Evolutionary conservation across 2,113 vertebrate species (phyloP), one percentile per base, ranked within the genome.

Genomic region (Sinocyclocheilus rhinocerous): DNA sequence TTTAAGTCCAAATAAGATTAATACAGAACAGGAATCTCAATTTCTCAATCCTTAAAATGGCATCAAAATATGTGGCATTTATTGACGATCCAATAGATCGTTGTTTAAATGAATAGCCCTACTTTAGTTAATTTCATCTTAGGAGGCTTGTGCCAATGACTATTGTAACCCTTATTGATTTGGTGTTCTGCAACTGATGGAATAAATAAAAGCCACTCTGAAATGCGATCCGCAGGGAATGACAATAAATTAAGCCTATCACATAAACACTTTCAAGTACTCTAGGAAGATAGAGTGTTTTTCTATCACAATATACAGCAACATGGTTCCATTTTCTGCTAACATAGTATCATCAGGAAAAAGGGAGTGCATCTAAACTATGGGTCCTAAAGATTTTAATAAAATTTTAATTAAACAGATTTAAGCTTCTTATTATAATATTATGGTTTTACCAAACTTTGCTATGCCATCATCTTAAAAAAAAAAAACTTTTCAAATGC

Each of bases 61-160:
- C 36, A 63, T 57, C 50, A 52, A 81, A 87, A 78, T 78, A 73
- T 1, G 18, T 77, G 52, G 16, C 16, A n/a, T 39, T 83, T 73
- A 83, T 80, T 80, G 86, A 85, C 24, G 36, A 83, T 33, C 55
- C 75, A 36, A 79, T 87, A 84, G 63, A 48, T 70, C n/a, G 59
- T 11, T 18, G 4, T 72, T 87, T 45, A 69, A 67, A 86, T 55
- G 36, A 84, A 87, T 81, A 57, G 42, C 63, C n/a, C 72, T 59
- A 85, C 67, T 89, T 87, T 79, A 65, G 69, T 85, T 85, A 85
- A 87, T 76, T 83, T 36, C 52, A 1, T 63, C 42, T 50, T n/a
- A 29, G 50, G 79, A 85, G 75, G 12, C 78, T 84, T 33, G 79
- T 33, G 65, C 26, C 39, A 42, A 84, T 63, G 50, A 83, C 81